These are phyloP conservation scores for Scomber japonicus DNA, from an alignment of 2,113 vertebrate species.

Conservation along the genomic window DNA sequence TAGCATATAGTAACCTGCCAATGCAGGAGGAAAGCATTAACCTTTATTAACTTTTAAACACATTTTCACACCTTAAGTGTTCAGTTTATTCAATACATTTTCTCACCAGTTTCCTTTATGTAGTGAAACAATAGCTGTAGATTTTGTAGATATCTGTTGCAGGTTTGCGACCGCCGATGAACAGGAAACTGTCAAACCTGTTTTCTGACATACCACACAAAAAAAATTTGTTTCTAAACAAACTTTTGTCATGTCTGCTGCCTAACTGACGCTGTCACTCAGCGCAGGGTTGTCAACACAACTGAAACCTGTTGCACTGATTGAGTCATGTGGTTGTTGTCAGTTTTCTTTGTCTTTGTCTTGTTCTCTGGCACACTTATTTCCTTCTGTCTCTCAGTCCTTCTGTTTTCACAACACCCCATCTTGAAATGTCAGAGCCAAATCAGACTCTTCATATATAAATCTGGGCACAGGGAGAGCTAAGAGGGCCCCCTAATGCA, in stretches of 20 bases:
- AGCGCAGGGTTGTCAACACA: constrained; percentile 28
- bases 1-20: constrained; percentile 8
- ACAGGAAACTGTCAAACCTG: constrained; percentile 65
- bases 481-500: constrained; percentile 16
- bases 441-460: constrained; percentile 70
- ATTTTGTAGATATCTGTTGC: background rate
- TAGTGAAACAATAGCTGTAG: background rate
- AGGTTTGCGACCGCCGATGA: background rate
- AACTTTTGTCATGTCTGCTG: constrained; percentile 22
- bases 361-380: background rate
- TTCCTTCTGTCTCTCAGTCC: constrained; percentile 1
- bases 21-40: background rate
- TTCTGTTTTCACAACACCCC: background rate
- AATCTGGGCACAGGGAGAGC: constrained; percentile 30
- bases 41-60: background rate
- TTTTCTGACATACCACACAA: constrained; percentile 70
- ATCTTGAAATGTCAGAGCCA: constrained; percentile 37
- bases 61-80: background rate
- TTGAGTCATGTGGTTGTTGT: constrained; percentile 3
- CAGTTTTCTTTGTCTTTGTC: constrained; percentile 27
- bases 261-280: constrained; percentile 17
- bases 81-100: background rate
- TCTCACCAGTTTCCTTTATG: background rate
- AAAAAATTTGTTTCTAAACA: constrained; percentile 57
- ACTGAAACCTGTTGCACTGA: constrained; percentile 39